These are phyloP conservation scores for Myrmecobius fasciatus DNA, from an alignment of 2,113 vertebrate species.

Conservation along the genomic window DNA sequence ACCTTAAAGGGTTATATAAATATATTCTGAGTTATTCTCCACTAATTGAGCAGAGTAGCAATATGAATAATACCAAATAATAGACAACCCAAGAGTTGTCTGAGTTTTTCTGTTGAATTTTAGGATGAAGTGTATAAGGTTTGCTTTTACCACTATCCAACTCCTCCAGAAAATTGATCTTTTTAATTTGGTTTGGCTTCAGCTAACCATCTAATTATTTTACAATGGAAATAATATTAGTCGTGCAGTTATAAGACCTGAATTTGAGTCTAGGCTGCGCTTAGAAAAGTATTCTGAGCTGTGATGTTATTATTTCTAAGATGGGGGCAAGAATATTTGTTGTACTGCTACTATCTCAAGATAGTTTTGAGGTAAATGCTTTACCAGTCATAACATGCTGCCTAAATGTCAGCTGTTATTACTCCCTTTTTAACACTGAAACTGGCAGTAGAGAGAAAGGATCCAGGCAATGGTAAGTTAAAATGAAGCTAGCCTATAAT, in stretches of 20 bases:
- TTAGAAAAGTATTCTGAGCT: neutral
- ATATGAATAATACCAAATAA: neutral
- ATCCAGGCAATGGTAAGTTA: neutral
- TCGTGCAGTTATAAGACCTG: neutral
- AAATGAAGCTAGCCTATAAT: neutral
- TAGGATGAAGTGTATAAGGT: neutral
- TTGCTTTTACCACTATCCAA: neutral
- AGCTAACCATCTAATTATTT: neutral
- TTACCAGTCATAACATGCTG: neutral
- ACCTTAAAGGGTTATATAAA: neutral
- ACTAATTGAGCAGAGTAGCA: neutral
- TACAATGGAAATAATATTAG: neutral
- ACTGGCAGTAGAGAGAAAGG: neutral
- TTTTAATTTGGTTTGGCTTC: neutral
- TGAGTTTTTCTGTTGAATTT: conserved; percentile 9
- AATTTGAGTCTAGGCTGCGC: neutral
- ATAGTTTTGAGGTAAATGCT: neutral
- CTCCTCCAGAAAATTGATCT: neutral
- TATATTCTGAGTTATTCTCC: conserved; percentile 3
- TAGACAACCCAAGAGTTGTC: neutral
- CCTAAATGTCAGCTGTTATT: neutral
- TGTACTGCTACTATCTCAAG: neutral
- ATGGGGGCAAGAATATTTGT: neutral
- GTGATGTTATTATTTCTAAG: neutral
- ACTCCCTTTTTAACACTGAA: neutral